Percentiles rank a stretch among this genome's conserved stretches.
These are phyloP conservation scores for Antechinus flavipes DNA, from an alignment of 2,113 vertebrate genomes.

Conservation along the genomic window DNA sequence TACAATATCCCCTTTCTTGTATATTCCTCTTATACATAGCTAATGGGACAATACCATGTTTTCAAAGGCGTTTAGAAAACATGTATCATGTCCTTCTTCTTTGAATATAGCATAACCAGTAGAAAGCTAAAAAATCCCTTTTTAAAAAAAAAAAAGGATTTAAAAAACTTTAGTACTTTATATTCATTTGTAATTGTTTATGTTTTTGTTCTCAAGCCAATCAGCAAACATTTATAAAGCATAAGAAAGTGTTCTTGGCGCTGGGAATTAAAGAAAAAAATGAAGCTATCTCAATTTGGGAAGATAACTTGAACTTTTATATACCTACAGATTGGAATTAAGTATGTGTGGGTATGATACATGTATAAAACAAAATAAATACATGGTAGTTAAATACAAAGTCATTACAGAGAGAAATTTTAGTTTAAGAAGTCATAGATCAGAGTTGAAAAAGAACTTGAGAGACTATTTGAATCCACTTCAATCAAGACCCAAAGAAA, in stretches of 20 bases:
- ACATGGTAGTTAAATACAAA: background rate
- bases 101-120: too few relatives aligned
- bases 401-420: background rate
- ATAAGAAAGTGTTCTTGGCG: background rate
- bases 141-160: too few relatives aligned
- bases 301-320: background rate
- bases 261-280: background rate
- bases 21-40: too few relatives aligned
- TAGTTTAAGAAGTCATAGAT: background rate
- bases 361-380: background rate
- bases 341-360: background rate
- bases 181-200: background rate
- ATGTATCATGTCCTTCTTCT: too few relatives aligned
- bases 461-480: background rate
- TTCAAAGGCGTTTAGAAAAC: too few relatives aligned
- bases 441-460: too few relatives aligned
- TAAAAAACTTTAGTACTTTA: background rate
- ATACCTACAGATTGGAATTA: background rate
- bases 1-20: too few relatives aligned
- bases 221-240: background rate
- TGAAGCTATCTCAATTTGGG: background rate
- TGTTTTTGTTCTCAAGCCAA: background rate
- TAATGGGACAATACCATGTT: too few relatives aligned
- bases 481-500: background rate
- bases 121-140: too few relatives aligned